Conservation (phyloP, 1,140 invertebrate species). For the Orchesella cincta region DNA sequence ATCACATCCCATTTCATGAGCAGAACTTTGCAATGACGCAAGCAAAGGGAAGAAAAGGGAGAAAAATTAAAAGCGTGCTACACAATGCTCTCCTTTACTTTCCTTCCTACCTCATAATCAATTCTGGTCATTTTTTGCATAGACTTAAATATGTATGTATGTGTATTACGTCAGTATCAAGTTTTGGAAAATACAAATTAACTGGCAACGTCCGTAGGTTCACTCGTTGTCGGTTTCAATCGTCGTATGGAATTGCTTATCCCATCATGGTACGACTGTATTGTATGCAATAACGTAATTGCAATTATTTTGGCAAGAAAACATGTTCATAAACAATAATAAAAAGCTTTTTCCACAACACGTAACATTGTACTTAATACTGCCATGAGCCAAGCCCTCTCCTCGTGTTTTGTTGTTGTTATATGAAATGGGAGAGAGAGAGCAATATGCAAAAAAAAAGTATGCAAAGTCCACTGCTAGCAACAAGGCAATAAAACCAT, state of each 20-base stretch:
- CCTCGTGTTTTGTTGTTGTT: no score
- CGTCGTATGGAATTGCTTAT: background rate
- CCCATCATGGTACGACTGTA: background rate
- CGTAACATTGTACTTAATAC: no score
- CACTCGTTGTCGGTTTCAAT: background rate
- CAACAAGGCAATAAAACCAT: slow-evolving; percentile 4
- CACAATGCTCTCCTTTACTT: background rate
- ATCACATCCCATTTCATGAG: no score
- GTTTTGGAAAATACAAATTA: no score
- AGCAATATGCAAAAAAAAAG: background rate
- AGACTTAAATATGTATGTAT: no score
- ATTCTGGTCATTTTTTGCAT: background rate
- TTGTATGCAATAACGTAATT: background rate
- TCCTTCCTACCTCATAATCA: background rate
- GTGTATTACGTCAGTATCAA: no score
- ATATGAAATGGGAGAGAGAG: no score
- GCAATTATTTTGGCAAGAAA: slow-evolving; percentile 6
- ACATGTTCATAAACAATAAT: slow-evolving; percentile 11
- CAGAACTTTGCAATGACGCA: no score
- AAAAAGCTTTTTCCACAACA: background rate
- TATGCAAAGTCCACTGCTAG: background rate
- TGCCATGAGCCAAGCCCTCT: no score
- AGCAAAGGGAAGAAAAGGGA: background rate
- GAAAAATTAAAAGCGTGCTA: background rate
- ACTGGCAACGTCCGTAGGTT: no score